phyloP scores from a whole-genome alignment of 2,888 invertebrate species.

The Nebria brevicollis region DNA sequence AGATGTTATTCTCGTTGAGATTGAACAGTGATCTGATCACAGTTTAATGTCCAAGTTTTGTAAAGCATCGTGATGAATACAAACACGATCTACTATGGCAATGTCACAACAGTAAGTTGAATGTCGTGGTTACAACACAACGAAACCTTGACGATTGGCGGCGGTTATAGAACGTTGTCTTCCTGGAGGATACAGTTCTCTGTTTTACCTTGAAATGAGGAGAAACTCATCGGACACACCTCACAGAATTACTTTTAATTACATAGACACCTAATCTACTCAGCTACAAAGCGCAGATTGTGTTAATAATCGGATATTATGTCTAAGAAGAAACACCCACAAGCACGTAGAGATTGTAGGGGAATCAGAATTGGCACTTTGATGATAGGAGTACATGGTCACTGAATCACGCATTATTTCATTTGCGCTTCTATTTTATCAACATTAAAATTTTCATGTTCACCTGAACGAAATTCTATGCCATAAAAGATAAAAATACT shows the following conservation, averaged over 20 bases:
- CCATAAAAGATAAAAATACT: too few species aligned
- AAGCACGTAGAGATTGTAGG: too few species aligned
- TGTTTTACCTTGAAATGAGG: conserved; percentile 10
- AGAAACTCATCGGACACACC: conserved; percentile 21
- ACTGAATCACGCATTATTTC: too few species aligned
- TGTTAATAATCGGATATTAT: too few species aligned
- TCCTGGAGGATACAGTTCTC: conserved; percentile 1
- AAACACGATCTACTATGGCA: not conserved
- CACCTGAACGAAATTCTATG: too few species aligned
- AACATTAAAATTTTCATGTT: too few species aligned
- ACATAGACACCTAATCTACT: too few species aligned
- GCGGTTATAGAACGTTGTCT: not conserved
- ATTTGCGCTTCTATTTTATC: too few species aligned
- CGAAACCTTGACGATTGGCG: not conserved
- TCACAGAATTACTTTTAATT: not conserved
- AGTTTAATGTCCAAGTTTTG: not conserved
- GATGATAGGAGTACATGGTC: too few species aligned
- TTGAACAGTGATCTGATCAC: not conserved
- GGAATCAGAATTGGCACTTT: too few species aligned
- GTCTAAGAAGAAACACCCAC: too few species aligned
- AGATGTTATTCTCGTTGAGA: not conserved
- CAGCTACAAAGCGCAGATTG: too few species aligned
- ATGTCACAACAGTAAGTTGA: not conserved
- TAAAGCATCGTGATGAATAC: not conserved
- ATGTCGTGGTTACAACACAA: conserved; percentile 1